phyloP scores from a whole-genome alignment of 2,888 invertebrate genomes.

The Pristionchus arcanus region DNA sequence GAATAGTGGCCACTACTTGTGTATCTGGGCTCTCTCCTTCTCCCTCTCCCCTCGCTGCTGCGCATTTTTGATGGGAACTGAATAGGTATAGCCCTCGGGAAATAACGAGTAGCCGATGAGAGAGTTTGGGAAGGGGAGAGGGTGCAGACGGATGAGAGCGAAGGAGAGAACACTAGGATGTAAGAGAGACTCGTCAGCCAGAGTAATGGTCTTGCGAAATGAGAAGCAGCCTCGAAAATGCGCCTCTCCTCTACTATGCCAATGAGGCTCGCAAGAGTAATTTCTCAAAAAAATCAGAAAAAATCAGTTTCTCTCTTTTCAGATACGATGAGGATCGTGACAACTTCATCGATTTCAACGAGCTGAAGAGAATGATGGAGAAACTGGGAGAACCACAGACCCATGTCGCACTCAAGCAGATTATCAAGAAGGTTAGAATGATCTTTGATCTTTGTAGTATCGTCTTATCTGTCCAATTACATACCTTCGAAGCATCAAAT shows the following conservation, averaged over 20 bases:
- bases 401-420: slow-evolving; percentile 92
- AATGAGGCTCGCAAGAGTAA: not conserved
- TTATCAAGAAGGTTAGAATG: slow-evolving; percentile 85
- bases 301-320: not conserved
- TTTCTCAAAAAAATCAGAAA: not conserved
- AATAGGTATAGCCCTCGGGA: not conserved
- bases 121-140: slow-evolving; percentile 7
- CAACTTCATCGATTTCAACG: slow-evolving; percentile 91
- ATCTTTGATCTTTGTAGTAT: slow-evolving; percentile 20
- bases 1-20: not conserved
- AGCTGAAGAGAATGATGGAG: slow-evolving; percentile 97
- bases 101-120: slow-evolving; percentile 30
- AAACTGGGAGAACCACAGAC: slow-evolving; percentile 95
- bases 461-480: not conserved
- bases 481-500: not conserved
- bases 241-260: not conserved
- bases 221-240: slow-evolving; percentile 12
- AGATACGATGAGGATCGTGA: slow-evolving; percentile 80
- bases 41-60: slow-evolving; percentile 4
- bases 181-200: not conserved
- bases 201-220: slow-evolving; percentile 2
- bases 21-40: not conserved
- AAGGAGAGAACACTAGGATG: not conserved
- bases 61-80: slow-evolving; percentile 24
- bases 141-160: not conserved